phyloP scores from a whole-genome alignment of 2,797 vertebrate species.

The Petrocephalus sullivani region DNA sequence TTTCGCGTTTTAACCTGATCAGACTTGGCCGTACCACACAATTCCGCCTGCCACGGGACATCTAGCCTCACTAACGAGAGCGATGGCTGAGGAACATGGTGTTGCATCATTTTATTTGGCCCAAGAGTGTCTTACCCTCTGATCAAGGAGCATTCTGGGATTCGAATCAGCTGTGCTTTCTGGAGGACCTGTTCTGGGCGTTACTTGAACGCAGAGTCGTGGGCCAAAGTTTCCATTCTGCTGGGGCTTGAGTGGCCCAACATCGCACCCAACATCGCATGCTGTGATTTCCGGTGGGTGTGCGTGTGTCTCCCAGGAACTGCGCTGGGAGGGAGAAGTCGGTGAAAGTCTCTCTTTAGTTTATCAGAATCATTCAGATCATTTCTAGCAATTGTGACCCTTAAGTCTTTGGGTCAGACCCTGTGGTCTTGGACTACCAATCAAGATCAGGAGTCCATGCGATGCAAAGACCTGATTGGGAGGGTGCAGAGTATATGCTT shows the following conservation, averaged over 20 bases:
- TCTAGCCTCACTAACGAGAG: neutral
- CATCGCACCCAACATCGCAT: neutral
- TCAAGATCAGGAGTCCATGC: neutral
- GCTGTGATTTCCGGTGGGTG: neutral
- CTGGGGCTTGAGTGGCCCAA: neutral
- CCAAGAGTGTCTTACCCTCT: neutral
- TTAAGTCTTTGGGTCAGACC: neutral
- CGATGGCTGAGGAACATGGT: neutral
- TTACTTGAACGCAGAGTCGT: neutral
- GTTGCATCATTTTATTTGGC: neutral
- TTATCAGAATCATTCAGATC: neutral
- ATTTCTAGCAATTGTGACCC: neutral
- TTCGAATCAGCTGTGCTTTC: neutral
- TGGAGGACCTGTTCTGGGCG: neutral
- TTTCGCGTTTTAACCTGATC: neutral
- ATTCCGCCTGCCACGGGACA: neutral
- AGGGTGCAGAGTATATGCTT: neutral
- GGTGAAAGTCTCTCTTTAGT: neutral
- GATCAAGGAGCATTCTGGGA: slow-evolving; percentile 9
- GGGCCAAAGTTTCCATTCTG: neutral
- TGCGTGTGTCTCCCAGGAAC: neutral
- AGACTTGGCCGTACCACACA: neutral
- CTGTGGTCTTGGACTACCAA: neutral
- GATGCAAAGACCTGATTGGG: neutral
- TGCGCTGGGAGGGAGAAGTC: neutral